Evolutionary conservation across 2,797 vertebrate species (phyloP).

Genomic region (Lepus oiostolus): DNA sequence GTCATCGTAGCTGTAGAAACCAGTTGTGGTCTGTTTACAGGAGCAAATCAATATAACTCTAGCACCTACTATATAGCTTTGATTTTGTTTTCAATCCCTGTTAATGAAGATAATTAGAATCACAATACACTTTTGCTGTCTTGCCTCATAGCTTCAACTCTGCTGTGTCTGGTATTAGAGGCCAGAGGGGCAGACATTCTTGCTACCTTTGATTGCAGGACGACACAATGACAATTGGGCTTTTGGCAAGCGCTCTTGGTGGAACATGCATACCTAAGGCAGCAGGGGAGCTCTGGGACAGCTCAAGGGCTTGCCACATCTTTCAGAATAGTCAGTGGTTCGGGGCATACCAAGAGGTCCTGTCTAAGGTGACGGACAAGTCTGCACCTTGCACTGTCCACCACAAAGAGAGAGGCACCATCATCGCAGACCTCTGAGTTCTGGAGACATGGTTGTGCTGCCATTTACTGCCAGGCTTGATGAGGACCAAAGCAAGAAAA

Average conservation of each 20-base stretch:
- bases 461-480: not conserved
- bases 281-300: not conserved
- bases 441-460: not conserved
- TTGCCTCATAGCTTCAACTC: not conserved
- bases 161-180: not conserved
- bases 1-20: not conserved
- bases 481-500: not conserved
- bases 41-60: not conserved
- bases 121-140: not conserved
- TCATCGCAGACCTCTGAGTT: not conserved
- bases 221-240: not conserved
- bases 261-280: not conserved
- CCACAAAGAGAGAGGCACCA: not conserved
- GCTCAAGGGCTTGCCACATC: not conserved
- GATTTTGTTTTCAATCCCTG: not conserved
- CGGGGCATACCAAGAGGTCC: not conserved
- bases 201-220: not conserved
- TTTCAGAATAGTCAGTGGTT: not conserved
- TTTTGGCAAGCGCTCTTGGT: not conserved
- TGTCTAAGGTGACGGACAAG: not conserved
- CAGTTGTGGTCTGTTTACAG: not conserved
- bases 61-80: not conserved
- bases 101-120: constrained; percentile 16
- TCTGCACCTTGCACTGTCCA: not conserved
- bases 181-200: not conserved